Evolutionary conservation across 2,797 vertebrate species (phyloP).

Genomic region (Anolis apletophallus): DNA sequence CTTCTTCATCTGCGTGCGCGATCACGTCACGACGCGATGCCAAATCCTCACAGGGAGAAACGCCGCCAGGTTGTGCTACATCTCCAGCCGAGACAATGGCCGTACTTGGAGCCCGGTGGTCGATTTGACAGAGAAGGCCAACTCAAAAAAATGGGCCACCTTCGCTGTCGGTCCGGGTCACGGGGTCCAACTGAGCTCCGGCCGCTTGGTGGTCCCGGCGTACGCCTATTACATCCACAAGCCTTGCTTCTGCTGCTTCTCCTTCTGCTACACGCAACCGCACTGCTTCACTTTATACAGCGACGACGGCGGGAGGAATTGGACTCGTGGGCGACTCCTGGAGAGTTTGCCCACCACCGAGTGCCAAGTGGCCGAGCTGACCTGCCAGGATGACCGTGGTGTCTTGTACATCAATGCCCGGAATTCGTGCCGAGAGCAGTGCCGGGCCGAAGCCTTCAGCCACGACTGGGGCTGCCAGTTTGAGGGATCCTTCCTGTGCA

Average conservation of each 20-base stretch:
- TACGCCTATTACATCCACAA: constrained; percentile 77
- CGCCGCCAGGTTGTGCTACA: constrained; percentile 84
- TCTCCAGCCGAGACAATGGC: constrained; percentile 83
- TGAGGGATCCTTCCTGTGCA: constrained; percentile 68
- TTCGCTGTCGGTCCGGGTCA: constrained; percentile 94
- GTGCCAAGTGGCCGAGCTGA: constrained; percentile 90
- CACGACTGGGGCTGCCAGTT: constrained; percentile 79
- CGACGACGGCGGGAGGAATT: constrained; percentile 84
- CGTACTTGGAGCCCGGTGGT: constrained; percentile 78
- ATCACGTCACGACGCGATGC: constrained; percentile 69
- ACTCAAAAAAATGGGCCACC: constrained; percentile 85
- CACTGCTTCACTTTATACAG: constrained; percentile 89
- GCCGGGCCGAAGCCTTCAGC: constrained; percentile 86
- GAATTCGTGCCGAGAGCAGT: constrained; percentile 47
- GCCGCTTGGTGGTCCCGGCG: constrained; percentile 87
- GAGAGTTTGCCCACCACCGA: constrained; percentile 72
- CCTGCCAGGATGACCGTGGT: constrained; percentile 52
- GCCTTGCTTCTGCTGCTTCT: constrained; percentile 47
- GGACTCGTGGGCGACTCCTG: constrained; percentile 78
- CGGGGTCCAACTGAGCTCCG: constrained; percentile 85
- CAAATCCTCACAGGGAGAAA: constrained; percentile 84
- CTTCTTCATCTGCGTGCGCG: constrained; percentile 89
- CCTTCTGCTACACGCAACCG: constrained; percentile 76
- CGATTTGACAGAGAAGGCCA: constrained; percentile 83
- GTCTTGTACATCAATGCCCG: constrained; percentile 91